Evolutionary conservation across 2,888 invertebrate genomes (phyloP).

Genomic region (Hypselothyrea guttata): DNA sequence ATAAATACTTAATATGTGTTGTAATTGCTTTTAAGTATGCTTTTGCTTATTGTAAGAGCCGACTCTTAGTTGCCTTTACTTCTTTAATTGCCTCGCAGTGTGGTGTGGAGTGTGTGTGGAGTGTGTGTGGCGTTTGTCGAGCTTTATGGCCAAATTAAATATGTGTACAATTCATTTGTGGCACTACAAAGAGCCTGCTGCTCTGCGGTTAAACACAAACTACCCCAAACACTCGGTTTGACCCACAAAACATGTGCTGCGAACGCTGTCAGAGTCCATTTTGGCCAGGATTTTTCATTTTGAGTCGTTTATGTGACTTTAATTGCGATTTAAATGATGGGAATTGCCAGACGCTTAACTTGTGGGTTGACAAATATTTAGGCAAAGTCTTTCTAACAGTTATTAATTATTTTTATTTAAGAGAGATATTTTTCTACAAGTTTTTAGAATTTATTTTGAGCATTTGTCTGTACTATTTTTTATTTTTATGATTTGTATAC

Average conservation of each 20-base stretch:
- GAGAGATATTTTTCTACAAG: no score
- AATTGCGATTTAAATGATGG: conserved; percentile 57
- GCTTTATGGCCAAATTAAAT: conserved; percentile 39
- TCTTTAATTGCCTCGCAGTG: conserved; percentile 31
- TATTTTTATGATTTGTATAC: no score
- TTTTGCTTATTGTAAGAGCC: conserved; percentile 42
- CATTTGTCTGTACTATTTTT: no score
- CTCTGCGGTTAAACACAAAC: conserved; percentile 48
- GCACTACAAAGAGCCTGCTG: conserved; percentile 22
- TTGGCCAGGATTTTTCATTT: conserved; percentile 7
- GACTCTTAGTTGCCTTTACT: conserved; percentile 1
- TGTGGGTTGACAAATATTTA: not conserved
- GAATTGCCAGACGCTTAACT: conserved; percentile 4
- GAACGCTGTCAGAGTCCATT: conserved; percentile 4
- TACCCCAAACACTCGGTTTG: conserved; percentile 31
- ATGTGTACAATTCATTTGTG: conserved; percentile 30
- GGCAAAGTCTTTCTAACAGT: not conserved
- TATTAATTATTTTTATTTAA: no score
- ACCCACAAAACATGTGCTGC: conserved; percentile 49
- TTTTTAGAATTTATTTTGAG: no score
- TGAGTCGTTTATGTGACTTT: conserved; percentile 51
- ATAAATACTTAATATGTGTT: conserved; percentile 75
- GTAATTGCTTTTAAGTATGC: conserved; percentile 66
- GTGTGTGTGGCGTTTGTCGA: not conserved
- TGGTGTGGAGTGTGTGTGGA: not conserved